A percentile compares a stretch with the other conserved stretches of the same genome.
Evolutionary conservation across 2,888 invertebrate genomes (phyloP).

Genomic region (Meteorus cinctellus): DNA sequence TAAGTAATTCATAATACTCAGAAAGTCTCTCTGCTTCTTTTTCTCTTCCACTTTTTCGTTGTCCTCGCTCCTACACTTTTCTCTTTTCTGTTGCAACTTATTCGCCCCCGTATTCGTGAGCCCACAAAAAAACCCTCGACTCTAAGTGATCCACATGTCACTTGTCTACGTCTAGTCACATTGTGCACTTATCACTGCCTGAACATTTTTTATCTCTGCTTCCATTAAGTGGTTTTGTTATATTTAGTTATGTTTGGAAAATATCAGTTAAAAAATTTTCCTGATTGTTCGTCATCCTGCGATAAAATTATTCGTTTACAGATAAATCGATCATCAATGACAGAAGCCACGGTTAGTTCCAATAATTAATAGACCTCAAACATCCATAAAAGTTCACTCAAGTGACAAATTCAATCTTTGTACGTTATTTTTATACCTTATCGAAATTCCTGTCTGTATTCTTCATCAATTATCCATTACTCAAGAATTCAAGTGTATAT

Average conservation of each 20-base stretch:
- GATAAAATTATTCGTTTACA: neutral
- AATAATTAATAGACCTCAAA: neutral
- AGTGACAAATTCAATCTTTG: neutral
- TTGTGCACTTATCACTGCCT: neutral
- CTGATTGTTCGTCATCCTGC: neutral
- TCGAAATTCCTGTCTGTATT: neutral
- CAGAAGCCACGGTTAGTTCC: neutral
- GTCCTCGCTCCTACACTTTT: too few species aligned
- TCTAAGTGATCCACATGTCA: conserved; percentile 12
- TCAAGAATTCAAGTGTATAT: neutral
- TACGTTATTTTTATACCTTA: neutral
- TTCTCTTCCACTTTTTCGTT: neutral
- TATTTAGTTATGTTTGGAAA: too few species aligned
- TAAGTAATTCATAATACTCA: conserved; percentile 67
- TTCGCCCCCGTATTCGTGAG: neutral
- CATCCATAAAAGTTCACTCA: neutral
- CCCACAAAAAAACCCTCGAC: conserved; percentile 34
- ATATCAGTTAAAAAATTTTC: too few species aligned
- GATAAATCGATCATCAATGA: neutral
- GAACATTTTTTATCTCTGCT: neutral
- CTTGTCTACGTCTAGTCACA: neutral
- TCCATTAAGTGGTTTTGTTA: neutral
- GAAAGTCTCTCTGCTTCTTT: conserved; percentile 63
- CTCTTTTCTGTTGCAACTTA: neutral
- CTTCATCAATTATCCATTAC: neutral